A percentile compares a stretch with the other conserved stretches of the same genome.
Conservation (phyloP, 2,113 vertebrate genomes). For the Pterocles orientalis region DNA sequence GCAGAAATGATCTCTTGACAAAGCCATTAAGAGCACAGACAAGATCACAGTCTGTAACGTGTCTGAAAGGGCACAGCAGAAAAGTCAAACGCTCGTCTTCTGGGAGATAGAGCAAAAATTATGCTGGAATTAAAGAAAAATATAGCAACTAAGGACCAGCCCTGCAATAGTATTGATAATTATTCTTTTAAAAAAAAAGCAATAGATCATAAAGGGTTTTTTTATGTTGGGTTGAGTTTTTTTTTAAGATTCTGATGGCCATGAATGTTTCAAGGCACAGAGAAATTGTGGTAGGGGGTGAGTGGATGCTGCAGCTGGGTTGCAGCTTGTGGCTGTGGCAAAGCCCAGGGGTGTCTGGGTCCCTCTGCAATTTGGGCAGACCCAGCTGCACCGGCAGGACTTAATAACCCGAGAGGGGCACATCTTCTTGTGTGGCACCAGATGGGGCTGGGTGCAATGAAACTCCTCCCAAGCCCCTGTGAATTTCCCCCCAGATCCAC, state of each 20-base stretch:
- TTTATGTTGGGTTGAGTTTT: too few relatives aligned
- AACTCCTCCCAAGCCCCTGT: background rate
- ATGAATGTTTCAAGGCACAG: background rate
- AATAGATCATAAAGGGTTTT: background rate
- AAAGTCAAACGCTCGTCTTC: background rate
- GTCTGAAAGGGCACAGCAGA: conserved; percentile 16
- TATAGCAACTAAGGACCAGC: background rate
- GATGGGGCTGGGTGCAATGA: accelerated
- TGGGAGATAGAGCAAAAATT: conserved; percentile 26
- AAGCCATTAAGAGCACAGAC: conserved; percentile 28
- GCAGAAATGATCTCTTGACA: conserved; percentile 52
- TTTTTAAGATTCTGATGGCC: background rate
- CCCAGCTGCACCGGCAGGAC: background rate
- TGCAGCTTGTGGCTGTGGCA: background rate
- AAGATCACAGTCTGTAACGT: conserved; percentile 9
- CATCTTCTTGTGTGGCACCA: too few relatives aligned
- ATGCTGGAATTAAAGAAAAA: conserved; percentile 7
- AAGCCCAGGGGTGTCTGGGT: background rate
- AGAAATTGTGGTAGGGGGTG: background rate
- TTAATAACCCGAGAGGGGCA: accelerated
- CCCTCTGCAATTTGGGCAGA: background rate
- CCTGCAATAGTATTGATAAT: background rate
- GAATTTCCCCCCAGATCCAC: accelerated
- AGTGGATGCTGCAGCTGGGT: too few relatives aligned
- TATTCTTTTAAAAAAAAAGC: background rate